Evolutionary conservation across 64 coral and sea anemone genomes (phyloP), one percentile per base, ranked within the genome.

Genomic region (Catalaphyllia jardinei): DNA sequence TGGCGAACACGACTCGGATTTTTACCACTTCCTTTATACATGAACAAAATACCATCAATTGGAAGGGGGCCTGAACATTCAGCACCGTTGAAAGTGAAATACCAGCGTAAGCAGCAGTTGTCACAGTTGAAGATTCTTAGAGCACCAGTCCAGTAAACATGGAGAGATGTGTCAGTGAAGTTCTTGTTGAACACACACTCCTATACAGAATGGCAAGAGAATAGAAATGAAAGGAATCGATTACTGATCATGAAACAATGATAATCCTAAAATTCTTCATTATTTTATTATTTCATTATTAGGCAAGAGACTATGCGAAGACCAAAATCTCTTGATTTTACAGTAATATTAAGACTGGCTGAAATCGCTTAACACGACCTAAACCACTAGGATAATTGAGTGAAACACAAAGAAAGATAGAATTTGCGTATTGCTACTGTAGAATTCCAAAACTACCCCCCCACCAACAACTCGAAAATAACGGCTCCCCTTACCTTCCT

Each of bases 41-140:
- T 24, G 65, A n/a, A 69, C 22, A 69, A 20, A 25, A 69, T 9
- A 69, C 65, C 65, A 10, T 69, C 65, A 69, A 69, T 69, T 69
- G 65, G 4, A 10, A n/a, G 65, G 65, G 65, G 65, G n/a, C 4
- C 65, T 27, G 65, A 24, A 69, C 65, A 69, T 29, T 69, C 65
- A 25, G 65, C 65, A 69, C 65, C 65, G 22, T 69, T 69, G 65
- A 69, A 69, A 69, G 65, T 69, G 65, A 69, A 69, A 69, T 69
- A 69, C 65, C 65, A 69, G 65, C 65, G 65, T n/a, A n/a, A 9
- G 22, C 20, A n/a, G 22, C 65, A 69, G 22, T 69, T 25, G 65
- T 27, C 25, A 25, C 65, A 29, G 10, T 10, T n/a, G n/a, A 0
- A 11, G 22, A 69, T 27, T 69, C 20, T 69, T 11, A 69, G 12